These are phyloP conservation scores for Zophobas atratus DNA, from an alignment of 1,140 invertebrate genomes.

Conservation along the genomic window DNA sequence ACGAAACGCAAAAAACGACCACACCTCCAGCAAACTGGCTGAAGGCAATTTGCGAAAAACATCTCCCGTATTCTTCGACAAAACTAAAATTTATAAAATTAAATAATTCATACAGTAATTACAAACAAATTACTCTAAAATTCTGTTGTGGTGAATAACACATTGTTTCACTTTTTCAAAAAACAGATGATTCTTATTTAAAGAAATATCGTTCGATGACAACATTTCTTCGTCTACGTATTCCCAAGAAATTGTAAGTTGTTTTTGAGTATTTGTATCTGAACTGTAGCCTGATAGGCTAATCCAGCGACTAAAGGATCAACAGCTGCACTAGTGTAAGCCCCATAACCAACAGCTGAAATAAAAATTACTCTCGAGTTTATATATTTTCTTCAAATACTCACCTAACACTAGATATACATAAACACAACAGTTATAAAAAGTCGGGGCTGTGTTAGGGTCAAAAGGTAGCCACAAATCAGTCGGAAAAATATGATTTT, in stretches of 20 bases:
- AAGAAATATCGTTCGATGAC: neutral
- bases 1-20: slow-evolving; percentile 61
- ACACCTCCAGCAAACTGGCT: slow-evolving; percentile 61
- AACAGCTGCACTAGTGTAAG: slow-evolving; percentile 59
- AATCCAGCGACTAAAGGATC: slow-evolving; percentile 61
- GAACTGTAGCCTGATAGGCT: slow-evolving; percentile 56
- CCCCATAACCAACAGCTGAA: slow-evolving; percentile 57
- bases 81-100: slow-evolving; percentile 39
- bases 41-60: slow-evolving; percentile 58
- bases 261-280: slow-evolving; percentile 61
- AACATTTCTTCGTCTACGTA: slow-evolving; percentile 25
- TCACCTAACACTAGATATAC: slow-evolving; percentile 14
- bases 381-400: neutral
- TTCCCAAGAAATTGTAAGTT: slow-evolving; percentile 51
- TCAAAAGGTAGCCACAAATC: slow-evolving; percentile 49
- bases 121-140: slow-evolving; percentile 45
- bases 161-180: slow-evolving; percentile 53
- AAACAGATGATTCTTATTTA: slow-evolving; percentile 45
- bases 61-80: slow-evolving; percentile 58
- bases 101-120: slow-evolving; percentile 4
- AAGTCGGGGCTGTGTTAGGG: neutral
- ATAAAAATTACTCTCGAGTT: slow-evolving; percentile 1
- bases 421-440: slow-evolving; percentile 30
- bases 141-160: slow-evolving; percentile 59
- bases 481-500: slow-evolving; percentile 43